Conservation (phyloP, 2,888 invertebrate species). For the Brachylomia viminalis region DNA sequence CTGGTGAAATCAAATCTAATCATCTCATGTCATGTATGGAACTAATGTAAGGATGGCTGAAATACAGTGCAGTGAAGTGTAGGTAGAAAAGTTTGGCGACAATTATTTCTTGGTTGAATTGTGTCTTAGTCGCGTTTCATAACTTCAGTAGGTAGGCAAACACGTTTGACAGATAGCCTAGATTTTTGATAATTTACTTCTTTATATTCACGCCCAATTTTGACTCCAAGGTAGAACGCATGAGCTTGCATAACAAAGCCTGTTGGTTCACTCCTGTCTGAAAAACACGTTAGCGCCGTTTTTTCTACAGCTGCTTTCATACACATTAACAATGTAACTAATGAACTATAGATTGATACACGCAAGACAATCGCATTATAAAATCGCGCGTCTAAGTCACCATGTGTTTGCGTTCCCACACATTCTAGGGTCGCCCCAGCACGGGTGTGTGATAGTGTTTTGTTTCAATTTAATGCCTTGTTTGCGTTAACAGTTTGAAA, state of each 20-base stretch:
- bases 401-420: constrained; percentile 60
- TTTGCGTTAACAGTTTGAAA: constrained; percentile 67
- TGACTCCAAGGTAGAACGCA: neutral
- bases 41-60: neutral
- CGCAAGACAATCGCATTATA: constrained; percentile 45
- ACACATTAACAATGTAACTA: constrained; percentile 3
- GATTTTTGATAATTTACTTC: neutral
- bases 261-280: neutral
- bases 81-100: neutral
- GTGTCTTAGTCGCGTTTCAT: neutral
- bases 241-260: neutral
- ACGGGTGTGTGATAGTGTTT: constrained; percentile 64
- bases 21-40: neutral
- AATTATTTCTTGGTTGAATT: neutral
- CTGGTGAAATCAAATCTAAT: neutral
- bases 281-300: neutral
- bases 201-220: neutral
- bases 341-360: constrained; percentile 3
- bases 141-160: neutral
- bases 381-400: constrained; percentile 48
- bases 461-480: constrained; percentile 72
- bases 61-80: neutral
- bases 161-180: neutral
- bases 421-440: constrained; percentile 51
- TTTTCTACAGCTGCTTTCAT: neutral